These are phyloP conservation scores for Gymnocephalus cernua DNA, from an alignment of 2,113 vertebrate genomes.

Conservation along the genomic window DNA sequence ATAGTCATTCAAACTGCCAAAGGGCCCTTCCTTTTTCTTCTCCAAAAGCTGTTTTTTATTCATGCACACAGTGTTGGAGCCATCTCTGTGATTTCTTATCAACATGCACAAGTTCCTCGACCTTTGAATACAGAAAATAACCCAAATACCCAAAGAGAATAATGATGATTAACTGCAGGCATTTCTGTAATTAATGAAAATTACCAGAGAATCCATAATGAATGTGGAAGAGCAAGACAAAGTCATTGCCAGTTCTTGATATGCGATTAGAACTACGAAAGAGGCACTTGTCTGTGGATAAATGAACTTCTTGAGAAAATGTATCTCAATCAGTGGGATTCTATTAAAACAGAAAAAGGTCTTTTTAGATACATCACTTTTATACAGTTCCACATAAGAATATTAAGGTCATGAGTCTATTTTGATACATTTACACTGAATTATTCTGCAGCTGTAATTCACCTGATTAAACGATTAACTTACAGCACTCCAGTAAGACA, in stretches of 20 bases:
- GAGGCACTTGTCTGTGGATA: conserved; percentile 43
- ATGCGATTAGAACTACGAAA: conserved; percentile 55
- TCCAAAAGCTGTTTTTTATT: conserved; percentile 51
- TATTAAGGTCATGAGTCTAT: neutral
- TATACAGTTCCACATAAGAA: neutral
- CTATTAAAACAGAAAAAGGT: neutral
- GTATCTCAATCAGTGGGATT: conserved; percentile 6
- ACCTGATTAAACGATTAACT: neutral
- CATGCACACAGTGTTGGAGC: conserved; percentile 30
- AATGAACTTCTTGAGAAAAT: conserved; percentile 53
- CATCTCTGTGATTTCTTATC: conserved; percentile 56
- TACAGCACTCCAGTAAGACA: neutral
- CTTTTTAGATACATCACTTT: neutral
- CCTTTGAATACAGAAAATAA: conserved; percentile 71
- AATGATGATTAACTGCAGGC: conserved; percentile 77
- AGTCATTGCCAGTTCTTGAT: conserved; percentile 61
- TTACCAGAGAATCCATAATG: conserved; percentile 74
- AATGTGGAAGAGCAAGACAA: conserved; percentile 64
- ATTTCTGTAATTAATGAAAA: conserved; percentile 76
- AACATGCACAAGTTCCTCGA: conserved; percentile 59
- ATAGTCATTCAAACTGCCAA: conserved; percentile 43
- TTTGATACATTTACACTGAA: neutral
- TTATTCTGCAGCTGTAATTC: neutral
- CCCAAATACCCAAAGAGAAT: conserved; percentile 66
- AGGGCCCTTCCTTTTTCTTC: conserved; percentile 12